Evolutionary conservation across 2,113 vertebrate genomes (phyloP).

Genomic region (Apodemus speciosus): DNA sequence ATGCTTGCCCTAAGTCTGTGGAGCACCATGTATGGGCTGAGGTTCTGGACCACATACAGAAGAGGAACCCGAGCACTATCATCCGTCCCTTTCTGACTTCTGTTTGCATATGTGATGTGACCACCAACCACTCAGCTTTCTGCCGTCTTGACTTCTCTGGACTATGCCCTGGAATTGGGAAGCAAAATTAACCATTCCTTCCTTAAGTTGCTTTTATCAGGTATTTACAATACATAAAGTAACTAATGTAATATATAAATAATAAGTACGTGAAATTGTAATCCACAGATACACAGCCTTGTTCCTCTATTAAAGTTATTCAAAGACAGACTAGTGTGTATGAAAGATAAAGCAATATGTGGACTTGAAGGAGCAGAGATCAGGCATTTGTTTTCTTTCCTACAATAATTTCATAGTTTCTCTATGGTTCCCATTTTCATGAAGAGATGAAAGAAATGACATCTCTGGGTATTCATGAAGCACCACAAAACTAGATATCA

Average conservation of each 20-base stretch:
- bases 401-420: slow-evolving; percentile 20
- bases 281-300: background rate
- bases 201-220: background rate
- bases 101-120: too few relatives aligned
- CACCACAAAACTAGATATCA: background rate
- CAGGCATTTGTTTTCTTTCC: background rate
- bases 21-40: too few relatives aligned
- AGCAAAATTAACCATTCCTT: too few relatives aligned
- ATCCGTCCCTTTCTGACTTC: background rate
- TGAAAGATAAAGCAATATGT: background rate
- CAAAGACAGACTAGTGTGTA: background rate
- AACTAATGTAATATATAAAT: background rate
- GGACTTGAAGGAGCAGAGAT: background rate
- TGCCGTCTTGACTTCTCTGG: background rate
- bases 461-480: background rate
- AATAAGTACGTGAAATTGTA: background rate
- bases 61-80: background rate
- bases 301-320: slow-evolving; percentile 15
- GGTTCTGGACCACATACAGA: background rate
- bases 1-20: background rate
- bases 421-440: slow-evolving; percentile 10
- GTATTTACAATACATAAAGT: background rate
- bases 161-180: background rate
- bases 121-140: background rate
- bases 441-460: slow-evolving; percentile 38